Base-by-base conservation (phyloP, 2,888 invertebrate species). In the Mimas tiliae region DNA sequence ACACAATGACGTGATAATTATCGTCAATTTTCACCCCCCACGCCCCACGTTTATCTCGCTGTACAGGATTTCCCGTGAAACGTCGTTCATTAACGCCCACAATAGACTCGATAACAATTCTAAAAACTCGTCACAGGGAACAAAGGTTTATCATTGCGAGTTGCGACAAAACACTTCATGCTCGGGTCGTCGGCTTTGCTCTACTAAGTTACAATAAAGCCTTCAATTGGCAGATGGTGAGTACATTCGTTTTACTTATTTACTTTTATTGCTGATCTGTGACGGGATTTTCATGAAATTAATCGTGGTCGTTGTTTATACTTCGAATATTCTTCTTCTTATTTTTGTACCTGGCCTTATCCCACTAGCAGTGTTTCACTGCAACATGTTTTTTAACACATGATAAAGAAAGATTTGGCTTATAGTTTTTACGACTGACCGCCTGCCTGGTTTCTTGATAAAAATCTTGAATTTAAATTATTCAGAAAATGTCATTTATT, bases 101-200 rank as follows among this genome's bases (percentile, higher is more conserved):
- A 89, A 88, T 87, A 80, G 85, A 80, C 82, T 82, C 81, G 82
- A 87, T 85, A 85, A 84, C 85, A 88, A 84, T 89, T 86, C 85
- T 85, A 84, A 87, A 88, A 87, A 87, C 83, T 84, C 84, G 80
- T 80, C 80, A 80, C 79, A 69, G 72, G 66, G 76, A 81, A 84
- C 84, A 86, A 85, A 81, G 82, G 78, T 76, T 79, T 79, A 78
- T 79, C 78, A 74, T 73, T 71, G 76, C 76, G 78, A 77, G 74
- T 73, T 71, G 76, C 76, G 78, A 77, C 77, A 75, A 73, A 76
- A 73, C 71, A 75, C 73, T 76, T 75, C 72, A 75, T 74, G 72
- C 72, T 76, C 69, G 70, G 75, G 73, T 81, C 74, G 71, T 68
- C 63, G 64, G 68, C 67, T 68, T 70, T 50, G 66, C 65, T 67